Base-by-base conservation (phyloP, 2,888 invertebrate species). In the Drosophila siamana region DNA sequence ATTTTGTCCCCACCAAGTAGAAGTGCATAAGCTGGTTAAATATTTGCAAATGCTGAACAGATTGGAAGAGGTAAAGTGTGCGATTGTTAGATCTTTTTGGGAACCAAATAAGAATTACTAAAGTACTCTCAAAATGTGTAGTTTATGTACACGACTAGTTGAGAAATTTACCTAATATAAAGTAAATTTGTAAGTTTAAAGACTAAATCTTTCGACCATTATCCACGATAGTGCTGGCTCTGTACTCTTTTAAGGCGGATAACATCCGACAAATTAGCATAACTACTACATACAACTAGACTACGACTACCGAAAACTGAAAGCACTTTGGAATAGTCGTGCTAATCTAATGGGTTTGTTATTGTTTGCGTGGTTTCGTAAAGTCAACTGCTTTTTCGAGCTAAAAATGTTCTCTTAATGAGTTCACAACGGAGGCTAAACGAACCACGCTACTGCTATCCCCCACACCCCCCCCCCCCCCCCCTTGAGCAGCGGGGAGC, bases 331-430 rank as follows among this genome's bases (percentile, higher is more conserved):
- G 63, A 55, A 62, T 44, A 13, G 30, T 26, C 33, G 52, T 22
- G 33, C 57, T 69, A 62, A 63, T 75, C 71, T 75, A 75, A 75
- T 71, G 75, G 54, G 56, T 36, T 62, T 73, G 60, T 71, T 75
- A 71, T 67, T 75, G 75, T 75, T 75, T 71, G 60, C 62, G 22
- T 62, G 26, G 70, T 66, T 74, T 70, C 47, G 60, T 48, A 11
- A 64, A 64, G 69, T 74, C 67, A 71, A 74, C 66, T 56, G 51
- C 55, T 70, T 56, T 70, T 70, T 66, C 62, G 22, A 44, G 56
- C 72, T 67, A 56, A 62, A 73, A 62, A 62, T 55, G 46, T 72
- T 59, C 62, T 50, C 62, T 71, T 75, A 75, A 75, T 75, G 74
- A 67, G 71, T 70, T 74, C 75, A 70, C 65, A 70, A 11, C 74